A percentile compares a stretch with the other conserved stretches of the same genome.
Conservation (phyloP, 2,797 vertebrate species). For the Kryptopterus vitreolus region DNA sequence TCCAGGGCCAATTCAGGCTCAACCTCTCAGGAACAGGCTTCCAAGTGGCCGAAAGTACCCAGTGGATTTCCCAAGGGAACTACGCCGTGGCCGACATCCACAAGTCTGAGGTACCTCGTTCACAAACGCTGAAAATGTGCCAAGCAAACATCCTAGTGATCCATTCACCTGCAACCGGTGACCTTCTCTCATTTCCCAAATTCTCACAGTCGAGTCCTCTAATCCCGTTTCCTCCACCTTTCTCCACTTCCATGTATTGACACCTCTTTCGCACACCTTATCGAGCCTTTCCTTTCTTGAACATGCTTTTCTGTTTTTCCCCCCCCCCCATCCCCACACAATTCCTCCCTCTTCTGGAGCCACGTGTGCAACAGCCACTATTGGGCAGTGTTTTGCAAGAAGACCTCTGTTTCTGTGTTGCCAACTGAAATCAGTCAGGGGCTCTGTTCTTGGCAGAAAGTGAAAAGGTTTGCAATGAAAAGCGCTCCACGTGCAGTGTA, state of each 20-base stretch:
- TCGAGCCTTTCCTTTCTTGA: neutral
- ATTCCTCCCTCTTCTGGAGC: neutral
- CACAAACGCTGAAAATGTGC: neutral
- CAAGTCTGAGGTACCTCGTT: constrained; percentile 81
- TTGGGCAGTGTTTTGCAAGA: constrained; percentile 47
- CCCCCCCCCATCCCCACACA: neutral
- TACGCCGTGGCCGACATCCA: constrained; percentile 85
- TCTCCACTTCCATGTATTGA: neutral
- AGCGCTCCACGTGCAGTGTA: constrained; percentile 41
- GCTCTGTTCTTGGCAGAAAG: constrained; percentile 56
- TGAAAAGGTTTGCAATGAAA: constrained; percentile 51
- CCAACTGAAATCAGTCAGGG: constrained; percentile 35
- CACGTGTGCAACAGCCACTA: constrained; percentile 54
- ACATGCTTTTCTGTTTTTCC: neutral
- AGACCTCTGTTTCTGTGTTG: constrained; percentile 52
- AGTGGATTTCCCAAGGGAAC: constrained; percentile 91
- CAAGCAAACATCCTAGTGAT: too few species aligned
- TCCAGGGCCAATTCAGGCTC: constrained; percentile 89
- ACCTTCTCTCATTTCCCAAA: neutral
- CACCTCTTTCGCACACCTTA: neutral
- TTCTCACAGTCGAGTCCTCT: neutral
- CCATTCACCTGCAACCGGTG: too few species aligned
- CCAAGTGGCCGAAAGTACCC: constrained; percentile 76
- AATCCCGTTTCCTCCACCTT: neutral
- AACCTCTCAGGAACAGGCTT: constrained; percentile 91